Base-by-base conservation (phyloP, 2,113 vertebrate genomes). In the Poecilia latipinna region DNA sequence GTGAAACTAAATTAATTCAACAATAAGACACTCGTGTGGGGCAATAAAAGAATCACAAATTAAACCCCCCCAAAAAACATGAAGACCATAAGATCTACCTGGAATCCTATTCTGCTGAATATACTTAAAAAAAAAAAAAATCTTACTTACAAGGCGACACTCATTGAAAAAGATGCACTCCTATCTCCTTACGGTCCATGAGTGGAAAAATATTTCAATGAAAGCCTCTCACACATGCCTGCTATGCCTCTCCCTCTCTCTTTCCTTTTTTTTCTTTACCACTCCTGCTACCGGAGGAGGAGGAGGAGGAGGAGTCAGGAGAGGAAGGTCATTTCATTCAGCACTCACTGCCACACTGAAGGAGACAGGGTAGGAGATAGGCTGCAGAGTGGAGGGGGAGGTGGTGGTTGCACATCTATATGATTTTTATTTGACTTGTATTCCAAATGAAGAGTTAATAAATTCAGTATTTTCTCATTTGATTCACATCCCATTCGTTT, bases 241-340 rank as follows among this genome's bases (percentile, higher is more conserved):
- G 62, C 66, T 81, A 68, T 61, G 80, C 60, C 61, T 72, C 33
- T 62, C 42, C 35, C 15, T 61, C 68, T 80, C 72, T 28, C 79
- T 68, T 64, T 75, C 37, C 2, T 33, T 65, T 51, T 62, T 68
- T 67, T 79, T 73, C 61, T 72, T 79, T 54, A 82, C 74, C 72
- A 75, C 77, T 86, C 77, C 77, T 80, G 71, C 65, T 74, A 77
- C 61, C 83, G 78, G 83, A 89, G 62, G 72, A 17, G 86, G 74
- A 88, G 51, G 74, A 88, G 51, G 74, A 88, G 51, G 74, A 88
- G 90, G 91, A 81, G 72, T 74, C 51, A 57, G 84, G 87, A 89
- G 88, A 80, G 82, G 91, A 93, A 92, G 91, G 91, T 92, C 88
- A 89, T 89, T 90, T 91, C 90, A 93, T 91, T 93, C 89, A 92